These are phyloP conservation scores for Agrochola circellaris DNA, from an alignment of 2,888 invertebrate species.

Conservation along the genomic window DNA sequence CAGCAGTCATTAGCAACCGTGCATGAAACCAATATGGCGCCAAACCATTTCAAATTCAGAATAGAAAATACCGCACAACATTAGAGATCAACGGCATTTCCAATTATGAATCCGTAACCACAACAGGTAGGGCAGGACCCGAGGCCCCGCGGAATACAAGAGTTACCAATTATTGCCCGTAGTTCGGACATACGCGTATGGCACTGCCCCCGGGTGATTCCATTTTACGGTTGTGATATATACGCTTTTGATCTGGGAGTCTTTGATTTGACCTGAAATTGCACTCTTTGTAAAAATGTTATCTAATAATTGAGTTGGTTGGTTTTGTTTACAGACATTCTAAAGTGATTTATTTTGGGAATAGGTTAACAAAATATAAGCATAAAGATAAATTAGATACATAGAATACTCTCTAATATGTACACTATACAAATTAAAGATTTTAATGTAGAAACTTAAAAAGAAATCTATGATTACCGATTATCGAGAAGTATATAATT, in stretches of 20 bases:
- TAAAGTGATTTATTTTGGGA: background rate
- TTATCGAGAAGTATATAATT: too few relatives aligned
- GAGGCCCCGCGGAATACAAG: conserved; percentile 70
- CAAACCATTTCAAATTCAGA: conserved; percentile 20
- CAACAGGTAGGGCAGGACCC: conserved; percentile 52
- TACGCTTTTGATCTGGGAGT: conserved; percentile 47
- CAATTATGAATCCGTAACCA: conserved; percentile 55
- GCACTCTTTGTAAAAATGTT: conserved; percentile 39
- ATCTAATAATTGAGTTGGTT: background rate
- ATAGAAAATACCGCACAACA: conserved; percentile 26
- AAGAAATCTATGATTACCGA: background rate
- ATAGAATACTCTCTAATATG: background rate
- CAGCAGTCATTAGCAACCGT: background rate
- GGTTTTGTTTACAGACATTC: background rate
- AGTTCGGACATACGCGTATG: conserved; percentile 73
- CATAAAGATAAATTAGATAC: background rate
- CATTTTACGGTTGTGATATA: conserved; percentile 38
- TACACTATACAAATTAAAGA: background rate
- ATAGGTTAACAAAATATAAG: background rate
- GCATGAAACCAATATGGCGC: conserved; percentile 15
- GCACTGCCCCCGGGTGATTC: conserved; percentile 45
- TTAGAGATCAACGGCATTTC: conserved; percentile 42
- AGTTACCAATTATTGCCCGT: conserved; percentile 80
- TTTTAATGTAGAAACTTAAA: background rate
- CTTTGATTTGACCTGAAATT: conserved; percentile 42